A percentile compares a stretch with the other conserved stretches of the same genome.
phyloP scores from a whole-genome alignment of 2,113 vertebrate genomes.

The Chloebia gouldiae region DNA sequence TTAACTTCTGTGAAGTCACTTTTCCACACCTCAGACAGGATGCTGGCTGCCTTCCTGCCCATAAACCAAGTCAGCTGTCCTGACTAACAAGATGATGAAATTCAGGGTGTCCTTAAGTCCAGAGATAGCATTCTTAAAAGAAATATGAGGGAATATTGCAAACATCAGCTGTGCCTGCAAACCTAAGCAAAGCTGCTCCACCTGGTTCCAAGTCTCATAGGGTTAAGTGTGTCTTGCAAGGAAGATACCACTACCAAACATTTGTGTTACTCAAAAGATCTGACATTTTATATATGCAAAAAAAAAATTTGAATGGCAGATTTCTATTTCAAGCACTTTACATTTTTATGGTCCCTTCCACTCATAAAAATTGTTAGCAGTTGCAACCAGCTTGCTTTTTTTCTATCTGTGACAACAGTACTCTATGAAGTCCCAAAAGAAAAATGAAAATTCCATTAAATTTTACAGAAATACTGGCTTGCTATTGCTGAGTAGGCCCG shows the following conservation, averaged over 20 bases:
- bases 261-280: background rate
- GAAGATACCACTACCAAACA: background rate
- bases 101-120: background rate
- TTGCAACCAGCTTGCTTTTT: constrained; percentile 10
- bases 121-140: background rate
- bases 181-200: background rate
- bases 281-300: background rate
- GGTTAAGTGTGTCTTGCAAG: constrained; percentile 2
- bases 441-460: background rate
- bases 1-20: constrained; percentile 69
- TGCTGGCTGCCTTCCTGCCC: background rate
- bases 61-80: background rate
- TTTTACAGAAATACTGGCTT: background rate
- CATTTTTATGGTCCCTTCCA: background rate
- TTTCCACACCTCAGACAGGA: background rate
- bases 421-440: background rate
- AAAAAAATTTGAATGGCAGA: background rate
- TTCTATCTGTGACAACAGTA: background rate
- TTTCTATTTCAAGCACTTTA: constrained; percentile 59
- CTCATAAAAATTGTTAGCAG: background rate
- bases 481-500: background rate
- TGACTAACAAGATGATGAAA: background rate
- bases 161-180: constrained; percentile 11
- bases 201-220: background rate
- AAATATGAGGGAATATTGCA: background rate